Base-by-base conservation (phyloP, 2,113 vertebrate genomes). In the Lepidothrix coronata region DNA sequence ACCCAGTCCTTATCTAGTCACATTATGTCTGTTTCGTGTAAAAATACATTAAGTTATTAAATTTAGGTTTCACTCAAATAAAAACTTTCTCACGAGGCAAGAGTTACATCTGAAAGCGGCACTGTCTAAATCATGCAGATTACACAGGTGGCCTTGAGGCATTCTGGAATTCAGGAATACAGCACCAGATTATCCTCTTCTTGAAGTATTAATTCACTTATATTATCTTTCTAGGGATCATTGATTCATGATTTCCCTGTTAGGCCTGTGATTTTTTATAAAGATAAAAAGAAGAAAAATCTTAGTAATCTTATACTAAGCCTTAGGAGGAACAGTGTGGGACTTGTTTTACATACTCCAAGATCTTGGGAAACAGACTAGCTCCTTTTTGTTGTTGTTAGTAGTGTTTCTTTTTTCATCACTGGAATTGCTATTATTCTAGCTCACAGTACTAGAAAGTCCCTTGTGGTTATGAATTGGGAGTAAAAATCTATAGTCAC, bases 401-500 rank as follows among this genome's bases (percentile, higher is more conserved):
- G 19, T 49, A 19, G 22, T 81, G 19, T 31, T 43, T 41, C 39
- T 41, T 59, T 70, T 61, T 75, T 58, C 30, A 3, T 78, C 25
- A 43, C 59, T 25, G 8, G n/a, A 87, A 24, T 49, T 92, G 14
- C 43, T 52, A 23, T 77, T 76, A 58, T 83, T 96, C 30, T 54
- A 61, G 14, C 41, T 94, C 52, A 77, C 33, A 95, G 33, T 62
- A 39, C 12, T 54, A 61, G 58, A 91, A 55, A 61, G 48, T 74
- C 76, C 52, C 52, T 62, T 63, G 43, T 49, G 58, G 8, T 93
- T 88, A 23, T 55, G 80, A 97, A 91, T 20, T 54, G 37, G 27
- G 37, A 88, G 39, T 85, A 59, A 94, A 97, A 94, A 68, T 82
- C 93, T 57, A 70, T 58, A 87, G 54, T 77, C 41, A 59, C 44